A percentile compares a stretch with the other conserved stretches of the same genome.
phyloP scores from a whole-genome alignment of 1,140 invertebrate species.

The Drosophila suzukii region DNA sequence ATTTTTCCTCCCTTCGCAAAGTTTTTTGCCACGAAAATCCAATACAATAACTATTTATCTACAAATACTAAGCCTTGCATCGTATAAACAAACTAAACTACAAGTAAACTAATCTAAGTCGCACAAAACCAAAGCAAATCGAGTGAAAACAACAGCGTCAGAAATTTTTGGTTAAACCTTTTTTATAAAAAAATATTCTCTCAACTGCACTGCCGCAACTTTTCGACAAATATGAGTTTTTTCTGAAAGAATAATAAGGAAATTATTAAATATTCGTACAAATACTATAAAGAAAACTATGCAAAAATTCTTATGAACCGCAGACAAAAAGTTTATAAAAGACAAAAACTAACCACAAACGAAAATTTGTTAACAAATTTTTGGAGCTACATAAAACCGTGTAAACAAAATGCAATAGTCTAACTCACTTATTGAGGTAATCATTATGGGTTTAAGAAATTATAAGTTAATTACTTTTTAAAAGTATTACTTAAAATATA shows the following conservation, averaged over 20 bases:
- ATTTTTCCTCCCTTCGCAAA: slow-evolving; percentile 62
- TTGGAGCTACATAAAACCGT: slow-evolving; percentile 56
- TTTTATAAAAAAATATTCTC: slow-evolving; percentile 58
- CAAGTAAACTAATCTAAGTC: slow-evolving; percentile 54
- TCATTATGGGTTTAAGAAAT: background rate
- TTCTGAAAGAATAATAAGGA: slow-evolving; percentile 40
- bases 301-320: slow-evolving; percentile 70
- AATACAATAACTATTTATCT: slow-evolving; percentile 57
- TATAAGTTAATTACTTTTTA: background rate
- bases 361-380: slow-evolving; percentile 39
- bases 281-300: slow-evolving; percentile 42
- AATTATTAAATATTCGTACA: slow-evolving; percentile 34
- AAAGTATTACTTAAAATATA: too few species aligned
- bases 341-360: slow-evolving; percentile 42
- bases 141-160: slow-evolving; percentile 49
- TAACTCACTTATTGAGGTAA: slow-evolving; percentile 71
- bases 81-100: slow-evolving; percentile 46
- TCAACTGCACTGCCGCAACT: slow-evolving; percentile 79
- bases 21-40: slow-evolving; percentile 48
- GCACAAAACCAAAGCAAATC: slow-evolving; percentile 60
- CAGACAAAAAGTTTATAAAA: slow-evolving; percentile 33
- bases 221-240: slow-evolving; percentile 77
- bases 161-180: slow-evolving; percentile 44
- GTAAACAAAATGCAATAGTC: slow-evolving; percentile 75
- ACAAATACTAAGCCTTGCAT: slow-evolving; percentile 72